These are phyloP conservation scores for Drymonia ruficornis DNA, from an alignment of 2,888 invertebrate species.

Conservation along the genomic window DNA sequence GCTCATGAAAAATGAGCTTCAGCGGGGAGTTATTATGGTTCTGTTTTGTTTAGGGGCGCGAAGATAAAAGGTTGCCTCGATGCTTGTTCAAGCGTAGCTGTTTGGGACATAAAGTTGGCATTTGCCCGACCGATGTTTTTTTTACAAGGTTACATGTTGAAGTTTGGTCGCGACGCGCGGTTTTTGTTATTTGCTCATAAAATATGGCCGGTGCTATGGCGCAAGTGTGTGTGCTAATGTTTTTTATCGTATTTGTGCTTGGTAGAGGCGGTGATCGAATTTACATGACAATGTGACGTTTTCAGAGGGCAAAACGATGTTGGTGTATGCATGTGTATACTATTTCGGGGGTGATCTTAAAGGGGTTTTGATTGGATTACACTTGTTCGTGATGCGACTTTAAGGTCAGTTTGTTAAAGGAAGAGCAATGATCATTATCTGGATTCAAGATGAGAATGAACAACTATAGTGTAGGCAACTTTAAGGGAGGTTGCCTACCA, in stretches of 20 bases:
- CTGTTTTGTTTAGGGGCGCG: slow-evolving; percentile 26
- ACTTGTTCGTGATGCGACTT: neutral
- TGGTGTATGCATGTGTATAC: neutral
- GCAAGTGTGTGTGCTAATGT: slow-evolving; percentile 63
- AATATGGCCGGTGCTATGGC: slow-evolving; percentile 52
- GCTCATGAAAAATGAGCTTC: slow-evolving; percentile 47
- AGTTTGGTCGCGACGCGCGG: slow-evolving; percentile 46
- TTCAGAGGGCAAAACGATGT: slow-evolving; percentile 44
- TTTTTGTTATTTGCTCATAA: slow-evolving; percentile 61
- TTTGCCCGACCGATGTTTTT: slow-evolving; percentile 46
- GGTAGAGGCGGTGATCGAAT: slow-evolving; percentile 60
- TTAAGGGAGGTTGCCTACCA: neutral
- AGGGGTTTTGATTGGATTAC: slow-evolving; percentile 1
- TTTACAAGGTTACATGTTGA: slow-evolving; percentile 38
- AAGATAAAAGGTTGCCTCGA: slow-evolving; percentile 35
- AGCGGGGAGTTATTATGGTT: slow-evolving; percentile 36
- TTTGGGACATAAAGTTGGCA: slow-evolving; percentile 50
- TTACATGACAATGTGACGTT: slow-evolving; percentile 55
- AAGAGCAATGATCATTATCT: neutral
- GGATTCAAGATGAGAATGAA: neutral
- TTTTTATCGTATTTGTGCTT: slow-evolving; percentile 62
- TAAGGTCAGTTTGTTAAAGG: neutral
- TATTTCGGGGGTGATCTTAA: neutral
- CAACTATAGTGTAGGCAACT: no score
- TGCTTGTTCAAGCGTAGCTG: slow-evolving; percentile 35